A percentile compares a stretch with the other conserved stretches of the same genome.
These are phyloP conservation scores for Nomada fabriciana DNA, from an alignment of 2,888 invertebrate genomes.

Conservation along the genomic window DNA sequence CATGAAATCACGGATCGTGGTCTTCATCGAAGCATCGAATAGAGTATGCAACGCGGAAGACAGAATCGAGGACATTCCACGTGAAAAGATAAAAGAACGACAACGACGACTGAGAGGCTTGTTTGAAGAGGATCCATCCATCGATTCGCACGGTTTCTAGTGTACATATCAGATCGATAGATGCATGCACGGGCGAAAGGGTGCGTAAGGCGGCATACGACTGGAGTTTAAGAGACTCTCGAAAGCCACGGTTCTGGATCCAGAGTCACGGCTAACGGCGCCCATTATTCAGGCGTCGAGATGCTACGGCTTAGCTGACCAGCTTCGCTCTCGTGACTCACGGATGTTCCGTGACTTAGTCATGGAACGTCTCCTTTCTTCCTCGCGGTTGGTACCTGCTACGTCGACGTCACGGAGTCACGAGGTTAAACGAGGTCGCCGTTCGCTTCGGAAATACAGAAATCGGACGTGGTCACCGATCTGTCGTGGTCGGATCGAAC, in stretches of 20 bases:
- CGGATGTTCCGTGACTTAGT: conserved; percentile 72
- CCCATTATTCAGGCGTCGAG: conserved; percentile 68
- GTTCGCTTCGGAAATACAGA: conserved; percentile 43
- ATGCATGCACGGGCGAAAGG: conserved; percentile 16
- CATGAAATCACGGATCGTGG: background rate
- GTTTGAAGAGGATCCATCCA: background rate
- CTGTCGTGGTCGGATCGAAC: conserved; percentile 40
- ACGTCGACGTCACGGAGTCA: conserved; percentile 44
- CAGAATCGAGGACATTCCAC: conserved; percentile 20
- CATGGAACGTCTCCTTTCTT: conserved; percentile 50
- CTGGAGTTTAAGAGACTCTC: conserved; percentile 52
- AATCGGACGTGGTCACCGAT: conserved; percentile 44
- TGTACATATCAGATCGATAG: background rate
- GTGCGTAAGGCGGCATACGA: conserved; percentile 24
- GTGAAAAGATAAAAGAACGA: background rate
- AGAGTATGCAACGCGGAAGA: conserved; percentile 5
- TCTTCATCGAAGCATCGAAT: conserved; percentile 7
- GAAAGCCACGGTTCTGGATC: conserved; percentile 33
- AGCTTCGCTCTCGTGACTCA: conserved; percentile 70
- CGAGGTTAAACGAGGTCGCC: conserved; percentile 59
- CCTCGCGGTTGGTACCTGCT: conserved; percentile 4
- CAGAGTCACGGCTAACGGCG: conserved; percentile 66
- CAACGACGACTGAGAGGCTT: background rate
- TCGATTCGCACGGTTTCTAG: background rate
- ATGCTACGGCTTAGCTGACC: conserved; percentile 46